Base-by-base conservation (phyloP, 2,888 invertebrate species). In the Heterodera filipjevi region DNA sequence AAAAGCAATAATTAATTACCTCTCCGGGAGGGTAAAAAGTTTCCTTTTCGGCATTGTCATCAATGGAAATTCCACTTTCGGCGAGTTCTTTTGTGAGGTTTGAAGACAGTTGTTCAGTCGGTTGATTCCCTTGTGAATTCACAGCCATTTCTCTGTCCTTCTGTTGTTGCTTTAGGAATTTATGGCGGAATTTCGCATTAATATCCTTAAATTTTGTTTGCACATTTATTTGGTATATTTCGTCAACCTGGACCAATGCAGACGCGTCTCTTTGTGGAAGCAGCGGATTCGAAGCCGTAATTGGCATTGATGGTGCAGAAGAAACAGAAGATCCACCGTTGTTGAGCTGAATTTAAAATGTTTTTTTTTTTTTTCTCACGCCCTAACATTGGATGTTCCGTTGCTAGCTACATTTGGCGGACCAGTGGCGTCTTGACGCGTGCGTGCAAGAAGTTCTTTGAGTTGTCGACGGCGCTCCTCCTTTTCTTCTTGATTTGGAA, bases 391-490 rank as follows among this genome's bases (percentile, higher is more conserved):
- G 32, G 16, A 12, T 2, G 8, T 35, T 32, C 68, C 76, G 76
- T 27, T 64, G 46, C n/a, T 77, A 12, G n/a, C n/a, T 27, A 5
- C 49, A 35, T 59, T 30, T n/a, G 78, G 66, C 59, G n/a, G 59
- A 19, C 19, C 30, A 10, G 8, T 66, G 16, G 33, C 66, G 3
- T 49, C 71, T 30, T 73, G 66, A 16, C 81, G 73, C 0, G 71
- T 81, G 16, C 66, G 68, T 5, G 64, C 68, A 27, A 81, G 72
- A n/a, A 81, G 81, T 44, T 76, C 79, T 27, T 74, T 53, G 22
- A 81, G 44, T 30, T 66, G 59, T 10, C 70, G 71, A 14, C 76
- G 75, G 22, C 81, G 81, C 19, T 68, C 75, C 53, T 82, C 74
- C 16, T 79, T 39, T 12, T 81, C 81, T 33, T 82, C 78, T 39